Conservation (phyloP, 2,113 vertebrate genomes). For the Gambusia affinis region DNA sequence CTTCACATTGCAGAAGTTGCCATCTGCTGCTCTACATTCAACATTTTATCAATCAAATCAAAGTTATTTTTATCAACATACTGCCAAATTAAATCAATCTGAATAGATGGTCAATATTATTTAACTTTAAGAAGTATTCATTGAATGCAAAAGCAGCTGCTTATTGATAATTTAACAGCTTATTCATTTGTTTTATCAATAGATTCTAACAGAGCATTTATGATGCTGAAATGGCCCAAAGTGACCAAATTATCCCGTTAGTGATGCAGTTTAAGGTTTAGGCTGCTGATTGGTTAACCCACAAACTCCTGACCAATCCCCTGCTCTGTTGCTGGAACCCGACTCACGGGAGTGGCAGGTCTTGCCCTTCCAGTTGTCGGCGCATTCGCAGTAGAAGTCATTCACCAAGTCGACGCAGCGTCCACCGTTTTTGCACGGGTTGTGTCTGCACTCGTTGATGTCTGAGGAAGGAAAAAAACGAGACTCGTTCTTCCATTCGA, state of each 20-base stretch:
- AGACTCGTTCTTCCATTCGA: not conserved
- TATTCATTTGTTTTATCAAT: no score
- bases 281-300: not conserved
- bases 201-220: no score
- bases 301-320: not conserved
- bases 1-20: no score
- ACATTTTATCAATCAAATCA: no score
- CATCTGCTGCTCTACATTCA: no score
- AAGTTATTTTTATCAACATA: no score
- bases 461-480: slow-evolving; percentile 74
- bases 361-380: slow-evolving; percentile 95
- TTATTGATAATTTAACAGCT: no score
- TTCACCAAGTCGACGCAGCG: slow-evolving; percentile 91
- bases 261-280: not conserved
- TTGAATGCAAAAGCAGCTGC: no score
- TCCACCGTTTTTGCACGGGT: slow-evolving; percentile 93
- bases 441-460: slow-evolving; percentile 91
- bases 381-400: slow-evolving; percentile 93
- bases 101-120: no score
- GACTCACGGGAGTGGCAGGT: slow-evolving; percentile 96
- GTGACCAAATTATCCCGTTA: not conserved
- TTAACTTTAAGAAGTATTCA: not conserved
- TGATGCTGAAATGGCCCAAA: no score
- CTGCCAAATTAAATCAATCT: no score
- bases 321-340: not conserved